Evolutionary conservation across 1,140 invertebrate species (phyloP).

Genomic region (Medauroidea extradentata): DNA sequence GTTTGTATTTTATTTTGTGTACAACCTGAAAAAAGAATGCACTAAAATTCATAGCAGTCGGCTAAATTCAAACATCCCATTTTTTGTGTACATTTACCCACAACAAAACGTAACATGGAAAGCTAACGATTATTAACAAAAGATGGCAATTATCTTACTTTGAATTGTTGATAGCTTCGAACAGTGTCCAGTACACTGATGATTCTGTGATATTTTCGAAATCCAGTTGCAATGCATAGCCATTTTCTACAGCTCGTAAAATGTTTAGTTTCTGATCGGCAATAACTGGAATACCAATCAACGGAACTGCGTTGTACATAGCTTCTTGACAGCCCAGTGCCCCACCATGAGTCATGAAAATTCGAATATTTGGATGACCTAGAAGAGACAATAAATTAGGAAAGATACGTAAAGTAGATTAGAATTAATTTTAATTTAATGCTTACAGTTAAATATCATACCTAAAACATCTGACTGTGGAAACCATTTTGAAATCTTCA

Average conservation of each 20-base stretch:
- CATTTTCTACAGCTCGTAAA: background rate
- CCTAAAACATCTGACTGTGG: no score
- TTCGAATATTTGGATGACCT: constrained; percentile 31
- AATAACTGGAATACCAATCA: constrained; percentile 35
- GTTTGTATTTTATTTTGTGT: no score
- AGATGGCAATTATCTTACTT: no score
- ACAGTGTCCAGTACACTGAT: no score
- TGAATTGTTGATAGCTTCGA: no score
- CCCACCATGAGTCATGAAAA: constrained; percentile 44
- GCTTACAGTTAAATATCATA: background rate
- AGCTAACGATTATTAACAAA: no score
- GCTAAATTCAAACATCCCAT: no score
- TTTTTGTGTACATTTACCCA: no score
- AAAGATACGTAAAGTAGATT: background rate
- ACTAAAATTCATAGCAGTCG: no score
- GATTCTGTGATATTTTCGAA: constrained; percentile 12
- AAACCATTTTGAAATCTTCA: background rate
- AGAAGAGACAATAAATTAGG: background rate
- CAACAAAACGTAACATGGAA: no score
- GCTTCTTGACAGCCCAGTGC: constrained; percentile 40
- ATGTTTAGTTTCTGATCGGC: constrained; percentile 2
- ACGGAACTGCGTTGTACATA: constrained; percentile 37
- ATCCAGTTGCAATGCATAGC: constrained; percentile 18
- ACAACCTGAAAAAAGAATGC: no score
- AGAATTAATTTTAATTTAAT: background rate